phyloP scores from a whole-genome alignment of 2,797 vertebrate species.

The Miichthys miiuy region DNA sequence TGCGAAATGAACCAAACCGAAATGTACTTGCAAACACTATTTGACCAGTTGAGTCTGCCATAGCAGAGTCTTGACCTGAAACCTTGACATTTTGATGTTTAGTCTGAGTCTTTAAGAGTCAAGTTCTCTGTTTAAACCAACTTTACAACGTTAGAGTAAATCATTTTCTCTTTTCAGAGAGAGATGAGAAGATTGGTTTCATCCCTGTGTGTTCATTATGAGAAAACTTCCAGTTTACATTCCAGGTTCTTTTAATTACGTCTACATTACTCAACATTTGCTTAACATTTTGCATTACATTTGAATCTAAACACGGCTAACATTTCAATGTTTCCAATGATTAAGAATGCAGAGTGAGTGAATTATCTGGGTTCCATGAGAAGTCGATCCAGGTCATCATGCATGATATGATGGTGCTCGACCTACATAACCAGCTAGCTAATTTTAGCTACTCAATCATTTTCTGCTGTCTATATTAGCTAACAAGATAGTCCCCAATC shows the following conservation, averaged over 20 bases:
- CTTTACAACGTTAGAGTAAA: not conserved
- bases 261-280: no score
- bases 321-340: not conserved
- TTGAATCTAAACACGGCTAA: not conserved
- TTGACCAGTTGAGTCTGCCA: constrained; percentile 38
- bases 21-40: constrained; percentile 35
- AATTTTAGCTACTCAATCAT: not conserved
- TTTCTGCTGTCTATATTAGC: not conserved
- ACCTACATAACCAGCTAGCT: not conserved
- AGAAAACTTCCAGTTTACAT: not conserved
- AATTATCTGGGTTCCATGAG: not conserved
- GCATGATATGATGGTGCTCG: not conserved
- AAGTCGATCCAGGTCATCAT: not conserved
- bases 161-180: not conserved
- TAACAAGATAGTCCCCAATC: not conserved
- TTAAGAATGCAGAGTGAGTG: not conserved
- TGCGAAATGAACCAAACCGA: constrained; percentile 17
- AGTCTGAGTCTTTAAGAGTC: not conserved
- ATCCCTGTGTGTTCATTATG: not conserved
- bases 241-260: no score
- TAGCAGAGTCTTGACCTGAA: constrained; percentile 31
- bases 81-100: constrained; percentile 47
- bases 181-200: not conserved
- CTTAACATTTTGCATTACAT: no score
- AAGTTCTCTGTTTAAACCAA: not conserved